Evolutionary conservation across 1,140 invertebrate genomes (phyloP).

Genomic region (Acarapis woodi): DNA sequence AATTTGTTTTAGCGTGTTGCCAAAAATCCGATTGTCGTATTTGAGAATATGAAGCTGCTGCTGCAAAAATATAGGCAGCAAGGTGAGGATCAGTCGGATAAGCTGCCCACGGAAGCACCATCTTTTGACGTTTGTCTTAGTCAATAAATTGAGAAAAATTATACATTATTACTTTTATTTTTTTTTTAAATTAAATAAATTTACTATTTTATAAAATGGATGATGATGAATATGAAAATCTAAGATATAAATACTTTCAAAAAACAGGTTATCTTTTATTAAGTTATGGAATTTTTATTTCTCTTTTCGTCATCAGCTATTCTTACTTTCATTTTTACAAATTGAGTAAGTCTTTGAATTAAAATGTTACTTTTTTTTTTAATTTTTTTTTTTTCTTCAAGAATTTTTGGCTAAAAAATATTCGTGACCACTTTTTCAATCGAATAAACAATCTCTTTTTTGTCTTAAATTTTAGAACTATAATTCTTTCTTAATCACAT

Average conservation of each 20-base stretch:
- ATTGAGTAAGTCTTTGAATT: too few species aligned
- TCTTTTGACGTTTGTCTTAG: constrained; percentile 52
- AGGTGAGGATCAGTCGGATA: constrained; percentile 60
- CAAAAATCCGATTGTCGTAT: too few species aligned
- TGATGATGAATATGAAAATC: not conserved
- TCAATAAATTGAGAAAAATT: not conserved
- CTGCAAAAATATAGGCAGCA: constrained; percentile 62
- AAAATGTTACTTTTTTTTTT: too few species aligned
- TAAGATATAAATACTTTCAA: not conserved
- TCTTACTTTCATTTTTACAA: too few species aligned
- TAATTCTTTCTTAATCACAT: too few species aligned
- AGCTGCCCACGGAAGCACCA: constrained; percentile 77
- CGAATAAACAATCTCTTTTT: too few species aligned
- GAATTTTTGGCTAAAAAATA: too few species aligned
- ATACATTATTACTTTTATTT: not conserved
- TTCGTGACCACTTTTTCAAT: too few species aligned
- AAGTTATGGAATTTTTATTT: not conserved
- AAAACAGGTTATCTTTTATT: not conserved
- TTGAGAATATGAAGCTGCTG: constrained; percentile 32
- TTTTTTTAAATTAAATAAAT: not conserved
- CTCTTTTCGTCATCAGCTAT: too few species aligned
- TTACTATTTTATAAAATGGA: not conserved
- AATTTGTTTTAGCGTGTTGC: too few species aligned
- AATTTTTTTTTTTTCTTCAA: too few species aligned
- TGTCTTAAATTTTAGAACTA: too few species aligned